Percentiles rank a stretch among this genome's conserved stretches.
These are phyloP conservation scores for Rhagologus leucostigma DNA, from an alignment of 2,113 vertebrate species.

Conservation along the genomic window DNA sequence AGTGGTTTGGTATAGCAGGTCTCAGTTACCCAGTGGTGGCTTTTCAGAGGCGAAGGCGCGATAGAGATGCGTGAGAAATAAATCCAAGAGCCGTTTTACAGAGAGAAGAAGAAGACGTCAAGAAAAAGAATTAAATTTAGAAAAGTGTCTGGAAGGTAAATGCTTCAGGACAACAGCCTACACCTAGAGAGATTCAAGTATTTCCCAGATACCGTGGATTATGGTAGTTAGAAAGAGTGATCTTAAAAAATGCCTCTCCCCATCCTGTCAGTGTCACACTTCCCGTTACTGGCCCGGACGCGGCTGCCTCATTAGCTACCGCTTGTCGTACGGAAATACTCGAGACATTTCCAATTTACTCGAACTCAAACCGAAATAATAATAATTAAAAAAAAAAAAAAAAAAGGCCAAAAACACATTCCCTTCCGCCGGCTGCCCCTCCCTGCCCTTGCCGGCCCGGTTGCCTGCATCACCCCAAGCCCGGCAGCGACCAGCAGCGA, in stretches of 20 bases:
- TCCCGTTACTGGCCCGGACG: background rate
- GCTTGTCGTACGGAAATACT: background rate
- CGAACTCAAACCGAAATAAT: background rate
- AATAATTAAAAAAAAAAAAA: background rate
- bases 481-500: background rate
- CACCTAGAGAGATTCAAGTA: constrained; percentile 79
- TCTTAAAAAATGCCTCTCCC: constrained; percentile 34
- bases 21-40: constrained; percentile 74
- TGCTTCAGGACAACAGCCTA: constrained; percentile 34
- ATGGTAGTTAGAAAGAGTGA: constrained; percentile 39
- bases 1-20: constrained; percentile 71
- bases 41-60: constrained; percentile 67
- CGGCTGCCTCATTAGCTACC: background rate
- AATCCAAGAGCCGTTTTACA: constrained; percentile 46
- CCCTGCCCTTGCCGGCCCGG: background rate
- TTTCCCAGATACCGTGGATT: constrained; percentile 72
- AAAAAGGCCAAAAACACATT: background rate
- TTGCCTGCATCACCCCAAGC: background rate
- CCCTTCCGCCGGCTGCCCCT: background rate
- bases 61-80: constrained; percentile 61
- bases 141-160: constrained; percentile 52
- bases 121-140: constrained; percentile 24
- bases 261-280: background rate
- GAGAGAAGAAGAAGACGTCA: background rate
- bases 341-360: background rate